phyloP scores from a whole-genome alignment of 2,888 invertebrate species.

The Anagyrus pseudococci region DNA sequence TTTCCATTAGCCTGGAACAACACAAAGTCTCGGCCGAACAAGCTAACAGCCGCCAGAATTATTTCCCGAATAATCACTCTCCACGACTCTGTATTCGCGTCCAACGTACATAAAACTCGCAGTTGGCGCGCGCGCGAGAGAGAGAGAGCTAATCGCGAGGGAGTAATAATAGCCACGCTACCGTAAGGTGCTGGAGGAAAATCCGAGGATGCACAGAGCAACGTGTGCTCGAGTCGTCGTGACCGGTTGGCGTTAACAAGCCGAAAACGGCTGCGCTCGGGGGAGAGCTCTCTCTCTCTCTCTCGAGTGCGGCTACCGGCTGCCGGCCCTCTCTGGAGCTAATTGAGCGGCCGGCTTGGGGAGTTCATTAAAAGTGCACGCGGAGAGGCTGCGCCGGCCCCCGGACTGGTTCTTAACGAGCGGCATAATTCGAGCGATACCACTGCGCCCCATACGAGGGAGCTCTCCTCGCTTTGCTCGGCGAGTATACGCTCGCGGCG shows the following conservation, averaged over 20 bases:
- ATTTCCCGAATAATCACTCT: conserved; percentile 11
- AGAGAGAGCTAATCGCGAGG: too few species aligned
- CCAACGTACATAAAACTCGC: too few species aligned
- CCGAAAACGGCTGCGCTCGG: conserved; percentile 14
- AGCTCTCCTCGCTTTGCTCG: too few species aligned
- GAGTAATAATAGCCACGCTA: too few species aligned
- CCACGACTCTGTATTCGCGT: too few species aligned
- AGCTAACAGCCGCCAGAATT: background rate
- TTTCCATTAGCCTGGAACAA: background rate
- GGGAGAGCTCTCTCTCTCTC: too few species aligned
- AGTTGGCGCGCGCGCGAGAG: too few species aligned
- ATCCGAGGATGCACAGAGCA: background rate
- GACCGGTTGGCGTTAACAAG: conserved; percentile 22
- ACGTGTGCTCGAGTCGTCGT: conserved; percentile 13
- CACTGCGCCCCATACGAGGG: conserved; percentile 17
- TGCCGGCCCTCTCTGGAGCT: conserved; percentile 13
- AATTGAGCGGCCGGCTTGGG: conserved; percentile 30
- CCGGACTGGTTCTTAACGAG: conserved; percentile 34
- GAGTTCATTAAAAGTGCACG: conserved; percentile 37
- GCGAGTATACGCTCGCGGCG: conserved; percentile 2
- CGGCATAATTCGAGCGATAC: conserved; percentile 35
- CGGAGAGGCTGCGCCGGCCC: conserved; percentile 20
- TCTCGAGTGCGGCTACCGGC: too few species aligned
- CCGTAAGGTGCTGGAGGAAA: too few species aligned
- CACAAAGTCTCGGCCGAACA: background rate